Percentiles rank a stretch among this genome's conserved stretches.
phyloP scores from a whole-genome alignment of 1,140 invertebrate genomes.

The Scaptomyza hsui region DNA sequence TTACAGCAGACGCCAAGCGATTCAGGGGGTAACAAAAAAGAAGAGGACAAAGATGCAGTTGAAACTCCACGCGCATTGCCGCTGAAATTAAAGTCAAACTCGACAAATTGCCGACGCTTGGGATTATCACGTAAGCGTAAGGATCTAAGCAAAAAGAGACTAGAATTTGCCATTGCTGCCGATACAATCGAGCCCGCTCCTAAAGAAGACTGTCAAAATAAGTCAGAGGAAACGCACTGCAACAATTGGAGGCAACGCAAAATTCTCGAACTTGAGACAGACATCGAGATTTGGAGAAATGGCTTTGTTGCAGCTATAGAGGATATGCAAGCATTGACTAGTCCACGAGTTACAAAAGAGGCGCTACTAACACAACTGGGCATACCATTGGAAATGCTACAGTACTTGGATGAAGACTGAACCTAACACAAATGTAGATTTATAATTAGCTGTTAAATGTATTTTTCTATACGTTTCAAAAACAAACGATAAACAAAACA shows the following conservation, averaged over 20 bases:
- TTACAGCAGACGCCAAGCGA: not conserved
- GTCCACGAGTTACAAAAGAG: constrained; percentile 32
- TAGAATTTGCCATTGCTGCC: constrained; percentile 43
- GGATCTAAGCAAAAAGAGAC: constrained; percentile 55
- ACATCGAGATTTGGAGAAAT: constrained; percentile 58
- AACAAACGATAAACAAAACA: constrained; percentile 34
- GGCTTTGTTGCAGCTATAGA: constrained; percentile 55
- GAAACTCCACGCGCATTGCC: constrained; percentile 44
- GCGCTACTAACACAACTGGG: constrained; percentile 45
- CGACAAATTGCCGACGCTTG: constrained; percentile 49
- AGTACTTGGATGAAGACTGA: constrained; percentile 62
- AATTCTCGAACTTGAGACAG: constrained; percentile 50
- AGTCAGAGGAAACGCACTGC: not conserved
- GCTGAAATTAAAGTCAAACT: constrained; percentile 8
- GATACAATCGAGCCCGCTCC: not conserved
- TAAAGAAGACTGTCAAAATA: not conserved
- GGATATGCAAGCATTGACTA: constrained; percentile 51
- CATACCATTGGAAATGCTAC: constrained; percentile 58
- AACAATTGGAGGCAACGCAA: constrained; percentile 17
- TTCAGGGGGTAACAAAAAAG: not conserved
- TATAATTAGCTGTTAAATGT: constrained; percentile 43
- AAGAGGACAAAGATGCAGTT: not conserved
- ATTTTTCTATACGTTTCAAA: constrained; percentile 52
- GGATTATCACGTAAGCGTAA: constrained; percentile 54
- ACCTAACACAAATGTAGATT: not conserved